phyloP scores from a whole-genome alignment of 2,113 vertebrate species.

The Pluvianellus socialis region DNA sequence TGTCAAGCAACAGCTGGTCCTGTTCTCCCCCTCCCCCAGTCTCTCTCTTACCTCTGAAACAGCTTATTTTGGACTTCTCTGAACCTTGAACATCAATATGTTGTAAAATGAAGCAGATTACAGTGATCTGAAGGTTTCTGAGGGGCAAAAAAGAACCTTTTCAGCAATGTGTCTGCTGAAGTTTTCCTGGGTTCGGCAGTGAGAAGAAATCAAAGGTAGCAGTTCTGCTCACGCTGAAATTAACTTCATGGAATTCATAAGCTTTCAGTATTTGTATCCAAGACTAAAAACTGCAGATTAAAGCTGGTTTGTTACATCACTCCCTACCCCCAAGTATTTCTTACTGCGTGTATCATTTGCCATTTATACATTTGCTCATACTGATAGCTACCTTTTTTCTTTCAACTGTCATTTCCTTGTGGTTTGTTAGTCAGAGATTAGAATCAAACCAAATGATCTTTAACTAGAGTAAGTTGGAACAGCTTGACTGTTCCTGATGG shows the following conservation, averaged over 20 bases:
- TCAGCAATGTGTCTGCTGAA: neutral
- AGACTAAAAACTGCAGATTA: constrained; percentile 7
- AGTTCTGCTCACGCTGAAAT: neutral
- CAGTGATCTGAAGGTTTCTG: neutral
- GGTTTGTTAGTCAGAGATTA: neutral
- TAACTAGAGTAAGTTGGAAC: neutral
- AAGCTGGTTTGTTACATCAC: neutral
- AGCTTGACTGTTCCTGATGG: neutral
- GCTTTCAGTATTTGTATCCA: neutral
- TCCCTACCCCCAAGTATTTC: neutral
- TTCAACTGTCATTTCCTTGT: neutral
- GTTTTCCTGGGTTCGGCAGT: neutral
- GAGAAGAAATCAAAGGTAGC: neutral
- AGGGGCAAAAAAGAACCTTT: neutral
- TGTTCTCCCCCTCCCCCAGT: neutral
- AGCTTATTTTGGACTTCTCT: neutral
- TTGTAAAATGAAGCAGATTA: neutral
- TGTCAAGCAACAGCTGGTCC: neutral
- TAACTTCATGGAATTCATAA: neutral
- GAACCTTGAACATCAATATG: neutral
- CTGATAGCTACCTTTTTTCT: neutral
- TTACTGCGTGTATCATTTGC: neutral
- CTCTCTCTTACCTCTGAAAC: neutral
- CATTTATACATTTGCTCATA: neutral
- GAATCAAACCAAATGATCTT: neutral